A percentile compares a stretch with the other conserved stretches of the same genome.
phyloP scores from a whole-genome alignment of 2,888 invertebrate species.

The Phanerotoma sp. region DNA sequence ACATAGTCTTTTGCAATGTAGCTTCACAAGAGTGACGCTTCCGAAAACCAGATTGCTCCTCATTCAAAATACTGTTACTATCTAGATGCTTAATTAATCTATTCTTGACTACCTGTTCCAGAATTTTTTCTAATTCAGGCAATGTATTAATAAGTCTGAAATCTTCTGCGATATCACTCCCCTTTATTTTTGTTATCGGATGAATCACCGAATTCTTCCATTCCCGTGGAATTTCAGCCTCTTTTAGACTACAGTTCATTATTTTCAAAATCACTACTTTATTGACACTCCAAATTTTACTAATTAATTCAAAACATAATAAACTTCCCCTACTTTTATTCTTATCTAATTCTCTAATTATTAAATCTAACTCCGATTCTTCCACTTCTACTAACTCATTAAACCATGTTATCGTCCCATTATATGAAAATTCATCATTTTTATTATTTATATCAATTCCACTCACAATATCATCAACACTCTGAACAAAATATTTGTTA shows the following conservation, averaged over 20 bases:
- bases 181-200: conserved; percentile 18
- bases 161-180: conserved; percentile 15
- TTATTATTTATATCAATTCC: background rate
- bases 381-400: background rate
- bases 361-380: background rate
- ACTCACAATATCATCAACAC: conserved; percentile 2
- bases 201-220: conserved; percentile 24
- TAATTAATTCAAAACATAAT: background rate
- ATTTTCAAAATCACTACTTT: background rate
- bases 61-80: conserved; percentile 8
- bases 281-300: background rate
- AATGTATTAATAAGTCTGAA: conserved; percentile 19
- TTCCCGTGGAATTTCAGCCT: conserved; percentile 4
- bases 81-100: conserved; percentile 1
- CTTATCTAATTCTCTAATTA: too few relatives aligned
- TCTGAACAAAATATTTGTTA: background rate
- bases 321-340: conserved; percentile 5
- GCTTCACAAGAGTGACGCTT: conserved; percentile 25
- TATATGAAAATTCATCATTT: background rate
- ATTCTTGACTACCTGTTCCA: conserved; percentile 18
- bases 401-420: background rate
- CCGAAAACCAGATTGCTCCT: conserved; percentile 26
- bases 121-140: conserved; percentile 18
- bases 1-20: conserved; percentile 14
- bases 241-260: conserved; percentile 12